phyloP scores from a whole-genome alignment of 2,888 invertebrate species.

The Epirrhoe tristata region DNA sequence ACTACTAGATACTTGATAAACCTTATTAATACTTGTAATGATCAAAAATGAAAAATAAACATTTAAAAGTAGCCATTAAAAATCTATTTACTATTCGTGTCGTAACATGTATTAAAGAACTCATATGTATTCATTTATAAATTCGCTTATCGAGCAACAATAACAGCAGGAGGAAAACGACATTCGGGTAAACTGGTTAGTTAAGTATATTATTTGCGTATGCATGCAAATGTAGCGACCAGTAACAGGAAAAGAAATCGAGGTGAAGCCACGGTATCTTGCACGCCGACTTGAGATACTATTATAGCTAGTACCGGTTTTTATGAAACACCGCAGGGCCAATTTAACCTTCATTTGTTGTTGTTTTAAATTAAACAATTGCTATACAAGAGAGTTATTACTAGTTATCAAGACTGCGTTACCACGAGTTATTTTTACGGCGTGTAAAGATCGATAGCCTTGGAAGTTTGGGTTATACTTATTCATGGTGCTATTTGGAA shows the following conservation, averaged over 20 bases:
- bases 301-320: constrained; percentile 44
- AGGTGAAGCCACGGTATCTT: constrained; percentile 49
- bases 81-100: not conserved
- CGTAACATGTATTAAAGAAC: not conserved
- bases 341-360: constrained; percentile 34
- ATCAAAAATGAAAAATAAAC: no score
- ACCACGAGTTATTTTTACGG: not conserved
- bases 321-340: constrained; percentile 35
- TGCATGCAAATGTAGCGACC: constrained; percentile 49
- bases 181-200: constrained; percentile 49
- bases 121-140: not conserved
- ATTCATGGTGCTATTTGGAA: constrained; percentile 27
- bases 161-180: constrained; percentile 52
- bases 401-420: no score
- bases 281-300: constrained; percentile 32
- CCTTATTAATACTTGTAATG: no score
- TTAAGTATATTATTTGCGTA: constrained; percentile 43
- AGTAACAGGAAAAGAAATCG: constrained; percentile 67
- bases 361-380: constrained; percentile 34
- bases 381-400: not conserved
- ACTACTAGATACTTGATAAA: no score
- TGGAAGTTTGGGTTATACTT: constrained; percentile 46
- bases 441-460: not conserved
- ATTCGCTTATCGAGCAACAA: constrained; percentile 37
- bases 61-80: not conserved